Conservation (phyloP, 2,888 invertebrate species). For the Leptura quadrifasciata region DNA sequence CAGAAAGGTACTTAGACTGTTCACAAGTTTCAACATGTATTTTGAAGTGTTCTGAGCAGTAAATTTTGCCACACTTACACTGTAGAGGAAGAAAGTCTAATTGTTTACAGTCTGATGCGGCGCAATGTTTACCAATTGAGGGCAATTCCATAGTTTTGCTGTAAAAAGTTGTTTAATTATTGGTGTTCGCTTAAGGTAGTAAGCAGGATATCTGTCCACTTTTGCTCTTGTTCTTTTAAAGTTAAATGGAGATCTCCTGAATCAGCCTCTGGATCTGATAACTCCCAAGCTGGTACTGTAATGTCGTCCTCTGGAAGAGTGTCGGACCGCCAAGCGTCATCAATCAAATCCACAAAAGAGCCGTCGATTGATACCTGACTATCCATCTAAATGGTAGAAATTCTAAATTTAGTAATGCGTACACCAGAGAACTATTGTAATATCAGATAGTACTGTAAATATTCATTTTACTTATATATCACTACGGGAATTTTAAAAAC, state of each 20-base stretch:
- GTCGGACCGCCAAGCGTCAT: constrained; percentile 91
- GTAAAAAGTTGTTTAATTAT: constrained; percentile 60
- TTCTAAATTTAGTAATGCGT: neutral
- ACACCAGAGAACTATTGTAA: no score
- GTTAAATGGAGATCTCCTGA: constrained; percentile 93
- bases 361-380: constrained; percentile 86
- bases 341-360: constrained; percentile 86
- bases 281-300: constrained; percentile 87
- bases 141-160: constrained; percentile 81
- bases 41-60: constrained; percentile 82
- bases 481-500: neutral
- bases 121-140: constrained; percentile 81
- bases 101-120: constrained; percentile 78
- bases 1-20: constrained; percentile 59
- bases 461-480: neutral
- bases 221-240: constrained; percentile 89
- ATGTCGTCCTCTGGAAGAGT: constrained; percentile 90
- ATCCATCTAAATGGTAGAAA: constrained; percentile 71
- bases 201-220: constrained; percentile 78
- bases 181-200: constrained; percentile 76
- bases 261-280: constrained; percentile 95
- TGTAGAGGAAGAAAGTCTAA: constrained; percentile 83
- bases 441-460: neutral
- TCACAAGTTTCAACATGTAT: constrained; percentile 76
- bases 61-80: constrained; percentile 80